Percentiles rank a stretch among this genome's conserved stretches.
phyloP scores from a whole-genome alignment of 2,113 vertebrate species.

The Toxostoma redivivum region DNA sequence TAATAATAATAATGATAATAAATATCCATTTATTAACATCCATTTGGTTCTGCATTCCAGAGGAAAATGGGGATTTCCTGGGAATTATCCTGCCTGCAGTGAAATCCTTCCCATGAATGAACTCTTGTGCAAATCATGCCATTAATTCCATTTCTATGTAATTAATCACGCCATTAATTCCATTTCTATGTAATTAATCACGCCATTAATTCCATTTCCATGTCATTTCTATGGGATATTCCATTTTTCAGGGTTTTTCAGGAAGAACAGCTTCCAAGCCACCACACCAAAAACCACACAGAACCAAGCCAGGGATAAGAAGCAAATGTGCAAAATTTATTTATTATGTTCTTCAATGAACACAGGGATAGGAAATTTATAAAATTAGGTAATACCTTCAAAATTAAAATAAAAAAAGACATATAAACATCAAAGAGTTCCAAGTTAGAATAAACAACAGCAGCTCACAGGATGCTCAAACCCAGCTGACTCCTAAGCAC shows the following conservation, averaged over 20 bases:
- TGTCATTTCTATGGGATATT: not conserved
- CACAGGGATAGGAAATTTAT: not conserved
- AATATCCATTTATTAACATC: no score
- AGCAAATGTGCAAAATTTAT: slow-evolving; percentile 31
- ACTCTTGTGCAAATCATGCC: no score
- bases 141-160: not conserved
- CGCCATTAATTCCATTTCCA: no score
- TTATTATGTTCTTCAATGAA: slow-evolving; percentile 15
- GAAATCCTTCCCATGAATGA: not conserved
- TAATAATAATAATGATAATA: not conserved
- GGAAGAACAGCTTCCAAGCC: not conserved
- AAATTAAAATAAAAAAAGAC: not conserved
- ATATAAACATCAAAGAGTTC: not conserved
- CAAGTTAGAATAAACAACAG: not conserved
- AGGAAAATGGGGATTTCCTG: not conserved
- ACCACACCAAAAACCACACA: not conserved
- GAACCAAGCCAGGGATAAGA: not conserved
- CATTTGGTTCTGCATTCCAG: not conserved
- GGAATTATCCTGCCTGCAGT: not conserved
- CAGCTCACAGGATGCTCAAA: not conserved
- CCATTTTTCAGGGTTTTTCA: not conserved
- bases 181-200: no score
- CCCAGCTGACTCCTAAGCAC: not conserved
- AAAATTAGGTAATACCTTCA: not conserved
- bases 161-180: no score